Evolutionary conservation across 2,797 vertebrate species (phyloP).

Genomic region (Prunella strophiata): DNA sequence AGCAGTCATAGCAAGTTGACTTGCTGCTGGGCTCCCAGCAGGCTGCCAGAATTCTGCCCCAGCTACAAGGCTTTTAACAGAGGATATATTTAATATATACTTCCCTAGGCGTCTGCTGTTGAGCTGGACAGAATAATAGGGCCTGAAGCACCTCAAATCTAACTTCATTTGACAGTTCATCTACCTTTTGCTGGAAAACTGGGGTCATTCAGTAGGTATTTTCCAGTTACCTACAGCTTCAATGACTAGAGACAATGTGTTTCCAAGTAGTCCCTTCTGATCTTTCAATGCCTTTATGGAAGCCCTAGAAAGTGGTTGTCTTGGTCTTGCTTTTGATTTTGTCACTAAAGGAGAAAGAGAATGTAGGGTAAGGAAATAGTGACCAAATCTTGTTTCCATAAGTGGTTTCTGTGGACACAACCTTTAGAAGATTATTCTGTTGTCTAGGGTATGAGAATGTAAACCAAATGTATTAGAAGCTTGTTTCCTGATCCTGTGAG

Average conservation of each 20-base stretch:
- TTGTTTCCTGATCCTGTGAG: background rate
- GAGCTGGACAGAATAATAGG: background rate
- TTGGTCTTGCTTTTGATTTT: background rate
- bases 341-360: background rate
- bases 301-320: background rate
- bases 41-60: background rate
- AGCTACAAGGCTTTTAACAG: background rate
- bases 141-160: background rate
- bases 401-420: background rate
- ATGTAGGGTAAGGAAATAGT: background rate
- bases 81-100: background rate
- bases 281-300: background rate
- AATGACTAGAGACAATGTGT: background rate
- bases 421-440: background rate
- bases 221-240: background rate
- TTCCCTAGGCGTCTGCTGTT: background rate
- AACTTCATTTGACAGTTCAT: background rate
- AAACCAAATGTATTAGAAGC: background rate
- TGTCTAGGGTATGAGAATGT: background rate
- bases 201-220: background rate
- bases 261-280: background rate
- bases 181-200: background rate
- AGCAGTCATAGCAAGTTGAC: background rate
- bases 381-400: background rate
- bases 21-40: background rate